Evolutionary conservation across 2,113 vertebrate genomes (phyloP), one percentile per base, ranked within the genome.

Genomic region (Pelecanoides urinatrix): DNA sequence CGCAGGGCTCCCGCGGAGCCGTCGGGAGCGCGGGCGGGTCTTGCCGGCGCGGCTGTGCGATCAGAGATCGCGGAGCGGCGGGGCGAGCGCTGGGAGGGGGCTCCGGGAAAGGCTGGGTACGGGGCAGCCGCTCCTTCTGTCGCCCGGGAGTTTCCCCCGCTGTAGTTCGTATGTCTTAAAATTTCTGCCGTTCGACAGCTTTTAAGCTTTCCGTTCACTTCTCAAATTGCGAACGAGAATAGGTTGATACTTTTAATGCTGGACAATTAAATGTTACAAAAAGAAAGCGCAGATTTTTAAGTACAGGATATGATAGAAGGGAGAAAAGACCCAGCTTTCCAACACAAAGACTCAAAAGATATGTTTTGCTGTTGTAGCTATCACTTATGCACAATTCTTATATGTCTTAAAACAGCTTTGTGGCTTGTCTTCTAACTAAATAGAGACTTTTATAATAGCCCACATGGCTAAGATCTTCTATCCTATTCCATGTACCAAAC

Each of bases 121-220:
- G 66, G 61, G 86, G 56, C 80, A 47, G 84, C 42, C 8, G n/a
- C 58, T 34, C 42, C 16, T 49, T 2, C 1, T 14, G 36, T 16
- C 32, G 26, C 38, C 77, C 15, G 34, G 42, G 56, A n/a, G 56
- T 47, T 22, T 15, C 12, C 22, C 56, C 7, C 6, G 19, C 38
- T 22, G 14, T 32, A 12, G 22, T 27, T 59, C 16, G 8, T 23
- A 0, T 18, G 3, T 32, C 29, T 30, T 19, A 9, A 19, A 2
- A 4, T 73, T 94, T 36, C 63, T 53, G 86, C 63, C 50, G 53
- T 45, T 21, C 53, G 67, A 83, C 94, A 88, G 94, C 75, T 84
- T 50, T 36, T 56, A 16, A 55, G 71, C 58, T 67, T 68, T 53
- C 42, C 29, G 2, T 53, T 86, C 44, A 6, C 42, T 68, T 72